phyloP scores from a whole-genome alignment of 2,113 vertebrate genomes.

The Anas platyrhynchos region DNA sequence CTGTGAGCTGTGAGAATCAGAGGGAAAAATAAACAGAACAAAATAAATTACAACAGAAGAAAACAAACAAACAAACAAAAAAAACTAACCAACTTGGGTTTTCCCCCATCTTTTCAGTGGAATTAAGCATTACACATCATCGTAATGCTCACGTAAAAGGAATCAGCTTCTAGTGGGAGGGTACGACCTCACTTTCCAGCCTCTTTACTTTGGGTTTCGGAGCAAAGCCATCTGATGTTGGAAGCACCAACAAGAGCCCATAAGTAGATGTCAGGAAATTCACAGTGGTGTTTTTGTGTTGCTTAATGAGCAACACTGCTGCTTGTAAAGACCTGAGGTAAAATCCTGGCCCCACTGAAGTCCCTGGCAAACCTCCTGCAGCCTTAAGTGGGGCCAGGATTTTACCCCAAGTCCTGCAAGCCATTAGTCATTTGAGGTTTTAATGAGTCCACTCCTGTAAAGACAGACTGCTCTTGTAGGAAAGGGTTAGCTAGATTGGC shows the following conservation, averaged over 20 bases:
- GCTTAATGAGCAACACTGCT: background rate
- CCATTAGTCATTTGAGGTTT: conserved; percentile 26
- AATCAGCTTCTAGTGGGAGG: background rate
- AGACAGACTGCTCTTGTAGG: conserved; percentile 22
- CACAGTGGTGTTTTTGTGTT: conserved; percentile 34
- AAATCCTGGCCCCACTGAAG: conserved; percentile 46
- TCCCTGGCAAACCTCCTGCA: conserved; percentile 46
- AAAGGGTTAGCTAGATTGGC: conserved; percentile 58
- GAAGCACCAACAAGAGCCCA: background rate
- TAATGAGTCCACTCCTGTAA: background rate
- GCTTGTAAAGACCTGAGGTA: conserved; percentile 54
- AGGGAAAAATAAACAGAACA: background rate
- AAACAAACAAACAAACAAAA: too few species aligned
- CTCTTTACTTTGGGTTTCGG: conserved; percentile 5
- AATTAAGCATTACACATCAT: background rate
- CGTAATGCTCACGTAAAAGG: background rate
- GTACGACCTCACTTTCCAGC: background rate
- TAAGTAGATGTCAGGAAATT: conserved; percentile 31
- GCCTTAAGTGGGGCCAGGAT: conserved; percentile 43
- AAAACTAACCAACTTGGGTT: background rate
- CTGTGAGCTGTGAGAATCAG: background rate
- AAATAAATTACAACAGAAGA: too few species aligned
- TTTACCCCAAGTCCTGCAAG: conserved; percentile 29
- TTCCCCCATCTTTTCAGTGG: background rate
- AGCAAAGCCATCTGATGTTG: background rate